Percentiles rank a stretch among this genome's conserved stretches.
Conservation (phyloP, 2,888 invertebrate genomes). For the Romanomermis culicivorax region DNA sequence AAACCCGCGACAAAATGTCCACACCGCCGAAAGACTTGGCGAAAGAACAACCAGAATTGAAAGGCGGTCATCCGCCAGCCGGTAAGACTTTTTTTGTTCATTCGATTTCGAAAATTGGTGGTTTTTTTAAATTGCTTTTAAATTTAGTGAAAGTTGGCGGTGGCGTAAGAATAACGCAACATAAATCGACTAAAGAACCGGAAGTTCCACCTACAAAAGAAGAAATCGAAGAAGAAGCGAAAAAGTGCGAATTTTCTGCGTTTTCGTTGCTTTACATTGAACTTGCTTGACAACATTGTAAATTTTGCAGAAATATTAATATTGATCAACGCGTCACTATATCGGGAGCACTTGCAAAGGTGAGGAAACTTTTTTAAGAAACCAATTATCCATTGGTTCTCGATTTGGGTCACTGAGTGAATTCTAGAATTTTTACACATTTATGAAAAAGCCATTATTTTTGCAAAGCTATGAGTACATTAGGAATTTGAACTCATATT, state of each 20-base stretch:
- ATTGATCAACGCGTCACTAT: constrained; percentile 42
- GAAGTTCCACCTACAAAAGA: constrained; percentile 24
- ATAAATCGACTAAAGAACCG: constrained; percentile 39
- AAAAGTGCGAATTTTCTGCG: constrained; percentile 33
- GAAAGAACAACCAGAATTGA: constrained; percentile 2
- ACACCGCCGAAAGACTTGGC: not conserved
- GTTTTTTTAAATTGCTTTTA: not conserved
- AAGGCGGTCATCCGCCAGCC: constrained; percentile 5
- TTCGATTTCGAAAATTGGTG: not conserved
- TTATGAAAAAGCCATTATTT: too few relatives aligned
- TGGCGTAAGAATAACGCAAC: constrained; percentile 72
- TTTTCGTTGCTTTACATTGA: too few relatives aligned
- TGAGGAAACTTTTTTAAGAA: too few relatives aligned
- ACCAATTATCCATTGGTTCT: too few relatives aligned
- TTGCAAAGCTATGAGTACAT: too few relatives aligned
- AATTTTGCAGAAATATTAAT: constrained; percentile 31
- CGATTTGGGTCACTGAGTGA: too few relatives aligned
- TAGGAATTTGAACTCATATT: too few relatives aligned
- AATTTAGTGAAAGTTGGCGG: constrained; percentile 55
- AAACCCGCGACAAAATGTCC: too few relatives aligned
- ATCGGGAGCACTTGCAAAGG: constrained; percentile 52
- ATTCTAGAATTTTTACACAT: too few relatives aligned
- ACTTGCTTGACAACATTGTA: not conserved
- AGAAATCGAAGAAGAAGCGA: constrained; percentile 15
- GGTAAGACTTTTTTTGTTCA: not conserved